Evolutionary conservation across 2,888 invertebrate genomes (phyloP).

Genomic region (Sphaerophoria rueppellii): DNA sequence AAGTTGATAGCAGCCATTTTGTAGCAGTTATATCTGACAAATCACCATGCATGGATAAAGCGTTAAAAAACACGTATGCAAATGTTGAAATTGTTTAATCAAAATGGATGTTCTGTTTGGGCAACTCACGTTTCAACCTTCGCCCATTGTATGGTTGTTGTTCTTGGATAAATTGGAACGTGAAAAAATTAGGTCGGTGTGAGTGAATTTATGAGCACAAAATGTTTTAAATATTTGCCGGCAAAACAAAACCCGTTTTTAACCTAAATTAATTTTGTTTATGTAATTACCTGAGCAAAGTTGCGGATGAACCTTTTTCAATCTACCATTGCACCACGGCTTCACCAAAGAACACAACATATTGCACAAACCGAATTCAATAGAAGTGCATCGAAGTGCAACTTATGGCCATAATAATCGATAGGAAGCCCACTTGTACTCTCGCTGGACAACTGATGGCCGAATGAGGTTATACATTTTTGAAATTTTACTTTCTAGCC

Average conservation of each 20-base stretch:
- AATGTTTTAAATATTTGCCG: too few relatives aligned
- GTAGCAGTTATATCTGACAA: too few relatives aligned
- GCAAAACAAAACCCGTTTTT: not conserved
- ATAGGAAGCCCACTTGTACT: constrained; percentile 42
- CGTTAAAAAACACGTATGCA: too few relatives aligned
- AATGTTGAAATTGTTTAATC: too few relatives aligned
- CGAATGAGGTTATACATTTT: constrained; percentile 57
- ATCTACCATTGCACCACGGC: constrained; percentile 29
- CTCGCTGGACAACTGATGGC: constrained; percentile 12
- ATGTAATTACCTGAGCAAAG: constrained; percentile 51
- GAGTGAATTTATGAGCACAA: too few relatives aligned
- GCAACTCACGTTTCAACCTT: too few relatives aligned
- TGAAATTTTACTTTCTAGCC: constrained; percentile 5
- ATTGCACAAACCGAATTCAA: constrained; percentile 1
- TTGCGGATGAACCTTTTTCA: constrained; percentile 50
- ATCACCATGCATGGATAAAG: too few relatives aligned
- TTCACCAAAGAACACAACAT: constrained; percentile 53
- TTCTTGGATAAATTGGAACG: too few relatives aligned
- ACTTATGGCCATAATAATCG: constrained; percentile 53
- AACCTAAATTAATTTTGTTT: not conserved
- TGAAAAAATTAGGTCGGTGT: too few relatives aligned
- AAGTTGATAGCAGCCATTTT: too few relatives aligned
- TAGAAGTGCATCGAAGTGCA: constrained; percentile 58
- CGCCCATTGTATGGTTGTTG: too few relatives aligned
- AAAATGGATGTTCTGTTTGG: too few relatives aligned